Evolutionary conservation across 2,113 vertebrate genomes (phyloP).

Genomic region (Calyptommatus sinebrachiatus): DNA sequence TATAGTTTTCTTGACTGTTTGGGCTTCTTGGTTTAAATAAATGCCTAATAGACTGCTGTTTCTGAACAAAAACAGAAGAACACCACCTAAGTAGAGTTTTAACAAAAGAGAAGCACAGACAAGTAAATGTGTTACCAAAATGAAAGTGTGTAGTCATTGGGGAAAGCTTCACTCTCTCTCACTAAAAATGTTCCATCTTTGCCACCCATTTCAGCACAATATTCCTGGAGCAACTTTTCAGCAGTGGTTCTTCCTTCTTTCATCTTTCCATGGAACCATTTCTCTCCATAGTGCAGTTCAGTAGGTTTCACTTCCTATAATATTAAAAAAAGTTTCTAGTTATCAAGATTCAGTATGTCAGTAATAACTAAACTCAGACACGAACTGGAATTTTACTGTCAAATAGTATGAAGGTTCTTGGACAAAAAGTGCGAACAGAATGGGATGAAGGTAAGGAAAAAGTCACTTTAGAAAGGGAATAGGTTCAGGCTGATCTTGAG

Average conservation of each 20-base stretch:
- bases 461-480: background rate
- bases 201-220: constrained; percentile 83
- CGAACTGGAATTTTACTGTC: background rate
- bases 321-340: constrained; percentile 15
- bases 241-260: constrained; percentile 83
- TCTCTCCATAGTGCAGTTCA: constrained; percentile 82
- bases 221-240: constrained; percentile 86
- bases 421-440: background rate
- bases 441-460: background rate
- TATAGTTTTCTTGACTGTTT: background rate
- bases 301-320: constrained; percentile 68
- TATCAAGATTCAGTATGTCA: background rate
- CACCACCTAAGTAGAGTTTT: background rate
- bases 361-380: background rate
- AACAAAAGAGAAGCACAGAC: background rate
- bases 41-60: background rate
- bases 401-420: background rate
- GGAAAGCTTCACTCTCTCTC: constrained; percentile 83
- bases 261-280: constrained; percentile 92
- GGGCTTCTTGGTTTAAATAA: background rate
- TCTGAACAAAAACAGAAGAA: background rate
- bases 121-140: constrained; percentile 82
- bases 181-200: constrained; percentile 92
- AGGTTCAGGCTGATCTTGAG: too few relatives aligned
- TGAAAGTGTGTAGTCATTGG: constrained; percentile 85